Evolutionary conservation across 2,113 vertebrate genomes (phyloP).

Genomic region (Paramisgurnus dabryanus): DNA sequence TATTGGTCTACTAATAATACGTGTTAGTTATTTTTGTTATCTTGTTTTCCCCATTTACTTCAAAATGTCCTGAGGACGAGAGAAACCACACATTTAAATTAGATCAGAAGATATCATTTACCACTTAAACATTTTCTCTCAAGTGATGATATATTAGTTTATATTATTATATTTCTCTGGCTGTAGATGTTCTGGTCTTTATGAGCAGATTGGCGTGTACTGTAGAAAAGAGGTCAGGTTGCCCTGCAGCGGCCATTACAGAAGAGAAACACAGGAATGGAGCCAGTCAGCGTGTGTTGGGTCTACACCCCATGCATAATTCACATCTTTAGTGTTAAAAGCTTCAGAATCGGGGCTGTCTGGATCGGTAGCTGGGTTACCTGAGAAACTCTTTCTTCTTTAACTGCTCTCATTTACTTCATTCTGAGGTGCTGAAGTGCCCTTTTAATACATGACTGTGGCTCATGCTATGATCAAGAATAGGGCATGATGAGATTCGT

Average conservation of each 20-base stretch:
- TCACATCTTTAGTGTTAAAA: constrained; percentile 70
- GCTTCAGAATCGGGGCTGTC: constrained; percentile 68
- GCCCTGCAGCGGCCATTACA: constrained; percentile 35
- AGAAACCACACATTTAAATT: background rate
- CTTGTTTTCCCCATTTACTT: too few species aligned
- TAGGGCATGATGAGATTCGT: background rate
- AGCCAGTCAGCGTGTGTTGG: constrained; percentile 45
- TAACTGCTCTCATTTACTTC: constrained; percentile 43
- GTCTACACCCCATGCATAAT: constrained; percentile 71
- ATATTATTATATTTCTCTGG: background rate
- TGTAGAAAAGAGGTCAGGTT: constrained; percentile 31
- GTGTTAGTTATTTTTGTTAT: too few species aligned
- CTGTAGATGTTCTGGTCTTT: background rate
- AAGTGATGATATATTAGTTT: background rate
- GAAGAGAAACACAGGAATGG: constrained; percentile 30
- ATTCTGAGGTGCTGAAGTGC: constrained; percentile 36
- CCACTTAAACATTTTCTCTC: background rate
- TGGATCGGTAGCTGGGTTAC: constrained; percentile 68
- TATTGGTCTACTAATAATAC: too few species aligned
- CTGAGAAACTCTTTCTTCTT: constrained; percentile 45
- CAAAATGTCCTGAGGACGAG: too few species aligned
- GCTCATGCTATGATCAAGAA: constrained; percentile 21
- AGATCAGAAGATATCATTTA: background rate
- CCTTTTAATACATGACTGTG: constrained; percentile 6
- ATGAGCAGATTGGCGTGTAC: constrained; percentile 9